Percentiles rank a stretch among this genome's conserved stretches.
Evolutionary conservation across 2,113 vertebrate species (phyloP).

Genomic region (Cnemophilus loriae): DNA sequence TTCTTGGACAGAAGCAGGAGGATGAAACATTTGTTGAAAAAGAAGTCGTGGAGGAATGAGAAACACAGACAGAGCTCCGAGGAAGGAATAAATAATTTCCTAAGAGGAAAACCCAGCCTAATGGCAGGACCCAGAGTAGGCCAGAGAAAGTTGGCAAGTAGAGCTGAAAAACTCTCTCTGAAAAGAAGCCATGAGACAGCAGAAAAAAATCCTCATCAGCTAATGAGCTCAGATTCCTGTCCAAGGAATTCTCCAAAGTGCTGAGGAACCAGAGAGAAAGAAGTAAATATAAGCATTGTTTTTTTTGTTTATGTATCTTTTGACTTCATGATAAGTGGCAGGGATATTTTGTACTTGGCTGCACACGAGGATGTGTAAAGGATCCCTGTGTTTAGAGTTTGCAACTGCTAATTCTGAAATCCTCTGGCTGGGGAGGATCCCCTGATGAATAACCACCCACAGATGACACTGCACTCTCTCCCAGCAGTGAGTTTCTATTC

Average conservation of each 20-base stretch:
- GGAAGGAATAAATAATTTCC: background rate
- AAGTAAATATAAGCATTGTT: background rate
- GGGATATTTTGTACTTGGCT: slow-evolving; percentile 6
- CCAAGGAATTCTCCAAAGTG: slow-evolving; percentile 41
- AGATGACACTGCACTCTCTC: background rate
- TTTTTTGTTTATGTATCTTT: background rate
- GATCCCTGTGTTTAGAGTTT: background rate
- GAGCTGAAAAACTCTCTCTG: background rate
- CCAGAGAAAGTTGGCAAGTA: background rate
- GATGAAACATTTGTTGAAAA: background rate
- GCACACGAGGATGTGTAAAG: background rate
- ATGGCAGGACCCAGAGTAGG: background rate
- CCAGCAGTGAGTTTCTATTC: background rate
- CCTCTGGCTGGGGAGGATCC: background rate
- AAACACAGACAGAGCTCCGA: background rate
- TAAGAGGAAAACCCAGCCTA: background rate
- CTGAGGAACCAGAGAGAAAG: background rate
- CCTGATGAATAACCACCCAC: background rate
- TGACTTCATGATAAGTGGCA: background rate
- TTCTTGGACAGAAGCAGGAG: background rate
- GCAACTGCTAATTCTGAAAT: background rate
- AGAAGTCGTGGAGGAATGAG: background rate
- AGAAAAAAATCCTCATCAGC: slow-evolving; percentile 28
- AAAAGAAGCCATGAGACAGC: slow-evolving; percentile 33
- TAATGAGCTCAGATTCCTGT: slow-evolving; percentile 26